These are phyloP conservation scores for Tupiocoris notatus DNA, from an alignment of 2,888 invertebrate species.

Conservation along the genomic window DNA sequence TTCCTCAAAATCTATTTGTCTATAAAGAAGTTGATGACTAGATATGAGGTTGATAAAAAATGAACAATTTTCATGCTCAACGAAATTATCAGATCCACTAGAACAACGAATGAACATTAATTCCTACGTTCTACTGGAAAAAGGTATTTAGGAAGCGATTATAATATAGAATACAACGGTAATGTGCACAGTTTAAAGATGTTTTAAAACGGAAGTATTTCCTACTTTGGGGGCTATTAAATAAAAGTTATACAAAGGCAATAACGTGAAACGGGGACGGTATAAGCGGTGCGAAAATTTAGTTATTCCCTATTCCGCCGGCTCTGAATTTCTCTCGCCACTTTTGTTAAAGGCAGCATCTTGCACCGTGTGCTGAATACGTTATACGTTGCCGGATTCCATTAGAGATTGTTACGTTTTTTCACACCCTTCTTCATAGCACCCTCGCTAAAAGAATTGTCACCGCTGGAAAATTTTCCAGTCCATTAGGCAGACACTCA, in stretches of 20 bases:
- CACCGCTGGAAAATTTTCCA: constrained; percentile 31
- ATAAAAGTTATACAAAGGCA: not conserved
- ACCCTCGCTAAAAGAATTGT: constrained; percentile 16
- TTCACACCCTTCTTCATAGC: not conserved
- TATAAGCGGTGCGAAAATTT: not conserved
- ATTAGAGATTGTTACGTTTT: constrained; percentile 33
- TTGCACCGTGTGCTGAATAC: constrained; percentile 33
- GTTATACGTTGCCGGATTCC: constrained; percentile 22
- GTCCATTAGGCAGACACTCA: constrained; percentile 23
- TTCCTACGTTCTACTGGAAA: too few relatives aligned
- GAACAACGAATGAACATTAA: too few relatives aligned
- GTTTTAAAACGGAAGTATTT: too few relatives aligned
- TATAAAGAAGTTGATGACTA: too few relatives aligned
- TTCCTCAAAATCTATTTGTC: too few relatives aligned
- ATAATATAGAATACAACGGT: too few relatives aligned
- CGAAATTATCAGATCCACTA: too few relatives aligned
- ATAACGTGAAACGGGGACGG: not conserved
- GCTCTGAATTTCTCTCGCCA: constrained; percentile 21
- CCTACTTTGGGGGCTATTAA: not conserved
- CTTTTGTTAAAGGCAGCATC: constrained; percentile 28
- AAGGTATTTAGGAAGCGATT: too few relatives aligned
- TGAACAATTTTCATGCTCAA: too few relatives aligned
- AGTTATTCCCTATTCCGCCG: constrained; percentile 15
- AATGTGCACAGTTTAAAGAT: too few relatives aligned
- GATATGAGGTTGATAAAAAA: too few relatives aligned